Evolutionary conservation across 2,888 invertebrate species (phyloP).

Genomic region (Tetranychus piercei): DNA sequence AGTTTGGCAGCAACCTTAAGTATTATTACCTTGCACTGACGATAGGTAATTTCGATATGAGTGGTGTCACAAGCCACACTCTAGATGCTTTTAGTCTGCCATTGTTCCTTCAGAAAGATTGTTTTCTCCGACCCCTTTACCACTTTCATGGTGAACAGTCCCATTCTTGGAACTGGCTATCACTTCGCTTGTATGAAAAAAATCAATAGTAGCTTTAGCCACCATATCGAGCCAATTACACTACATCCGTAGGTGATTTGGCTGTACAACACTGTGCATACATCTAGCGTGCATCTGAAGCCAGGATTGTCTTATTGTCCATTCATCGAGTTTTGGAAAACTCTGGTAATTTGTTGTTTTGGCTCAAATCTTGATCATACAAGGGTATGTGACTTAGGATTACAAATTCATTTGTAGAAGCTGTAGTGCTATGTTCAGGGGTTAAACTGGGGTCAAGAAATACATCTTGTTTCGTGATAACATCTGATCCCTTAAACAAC

Average conservation of each 20-base stretch:
- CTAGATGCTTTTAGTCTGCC: conserved; percentile 39
- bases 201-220: conserved; percentile 81
- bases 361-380: conserved; percentile 36
- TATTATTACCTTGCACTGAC: conserved; percentile 75
- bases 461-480: conserved; percentile 68
- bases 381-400: conserved; percentile 44
- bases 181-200: conserved; percentile 56
- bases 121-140: not conserved
- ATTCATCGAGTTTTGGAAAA: conserved; percentile 78
- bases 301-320: conserved; percentile 92
- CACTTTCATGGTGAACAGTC: not conserved
- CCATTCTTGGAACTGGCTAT: conserved; percentile 26
- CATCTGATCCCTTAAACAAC: conserved; percentile 74
- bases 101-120: not conserved
- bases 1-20: conserved; percentile 77
- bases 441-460: conserved; percentile 72
- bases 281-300: conserved; percentile 84
- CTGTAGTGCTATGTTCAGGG: conserved; percentile 60
- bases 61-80: conserved; percentile 92
- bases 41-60: conserved; percentile 68
- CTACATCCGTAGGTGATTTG: conserved; percentile 45
- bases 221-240: conserved; percentile 85
- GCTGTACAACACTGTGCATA: conserved; percentile 54
- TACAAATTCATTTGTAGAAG: conserved; percentile 87
- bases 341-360: conserved; percentile 64